Evolutionary conservation across 2,113 vertebrate genomes (phyloP), one percentile per base, ranked within the genome.

Genomic region (Gambusia holbrooki): DNA sequence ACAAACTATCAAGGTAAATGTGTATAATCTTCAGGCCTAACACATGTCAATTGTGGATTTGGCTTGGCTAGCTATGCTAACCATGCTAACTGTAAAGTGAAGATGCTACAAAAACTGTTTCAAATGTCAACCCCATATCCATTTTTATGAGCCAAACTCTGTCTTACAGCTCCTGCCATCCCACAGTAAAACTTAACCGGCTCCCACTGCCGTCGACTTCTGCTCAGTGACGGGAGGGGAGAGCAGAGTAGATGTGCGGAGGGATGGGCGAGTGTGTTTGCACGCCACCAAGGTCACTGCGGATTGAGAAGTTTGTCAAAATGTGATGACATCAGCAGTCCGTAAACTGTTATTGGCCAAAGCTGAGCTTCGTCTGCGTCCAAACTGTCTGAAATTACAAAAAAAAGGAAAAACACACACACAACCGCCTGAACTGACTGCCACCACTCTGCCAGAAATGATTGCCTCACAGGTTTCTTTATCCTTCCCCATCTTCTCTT

Each of bases 301-400:
- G 95, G 96, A 96, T 96, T 95, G 96, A 96, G 96, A 97, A 97
- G 95, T 97, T 97, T 97, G 95, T 97, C 96, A 96, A 95, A 96
- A 97, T 95, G 95, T 94, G 95, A 96, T 96, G 96, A 97, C 97
- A 97, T 96, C 92, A 95, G 96, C 96, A 96, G 95, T 96, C 94
- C 95, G 95, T 95, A 95, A 96, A 96, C 94, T 94, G 95, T 95
- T 96, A 96, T 96, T 96, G 96, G 95, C 94, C 93, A 94, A 93
- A 14, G 94, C 95, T 95, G 94, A 87, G 81, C 11, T 54, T 64
- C 94, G 94, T 95, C 77, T 62, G 28, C 37, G 74, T 81, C 81
- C 95, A 94, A 96, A 96, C 95, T 93, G 95, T 95, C 95, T 95
- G 95, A 97, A 97, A 97, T 97, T 95, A 96, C 94, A 93, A 94